Percentiles rank a stretch among this genome's conserved stretches.
Evolutionary conservation across 2,113 vertebrate species (phyloP).

Genomic region (Tringa solitaria): DNA sequence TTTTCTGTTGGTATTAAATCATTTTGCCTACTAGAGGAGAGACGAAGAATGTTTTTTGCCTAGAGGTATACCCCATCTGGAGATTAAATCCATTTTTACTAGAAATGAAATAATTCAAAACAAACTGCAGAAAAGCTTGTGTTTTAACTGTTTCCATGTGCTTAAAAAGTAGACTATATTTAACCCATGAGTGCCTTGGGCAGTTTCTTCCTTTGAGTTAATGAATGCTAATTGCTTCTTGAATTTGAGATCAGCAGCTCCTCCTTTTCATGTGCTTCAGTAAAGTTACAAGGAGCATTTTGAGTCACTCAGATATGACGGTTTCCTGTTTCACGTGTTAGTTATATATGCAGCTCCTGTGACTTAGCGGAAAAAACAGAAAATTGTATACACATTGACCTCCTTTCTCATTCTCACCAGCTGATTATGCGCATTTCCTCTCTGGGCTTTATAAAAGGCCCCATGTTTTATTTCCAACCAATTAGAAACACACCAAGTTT

Average conservation of each 20-base stretch:
- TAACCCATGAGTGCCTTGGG: background rate
- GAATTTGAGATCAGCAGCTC: background rate
- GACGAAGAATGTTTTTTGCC: background rate
- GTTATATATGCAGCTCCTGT: background rate
- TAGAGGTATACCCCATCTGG: background rate
- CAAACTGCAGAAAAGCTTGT: background rate
- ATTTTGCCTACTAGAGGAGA: background rate
- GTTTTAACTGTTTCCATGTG: background rate
- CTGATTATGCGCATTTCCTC: background rate
- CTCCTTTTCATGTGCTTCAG: background rate
- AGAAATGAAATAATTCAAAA: background rate
- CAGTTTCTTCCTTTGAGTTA: background rate
- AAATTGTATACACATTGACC: background rate
- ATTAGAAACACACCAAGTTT: background rate
- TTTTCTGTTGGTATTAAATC: background rate
- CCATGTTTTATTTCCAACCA: background rate
- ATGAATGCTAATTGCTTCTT: constrained; percentile 3
- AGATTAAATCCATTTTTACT: constrained; percentile 32
- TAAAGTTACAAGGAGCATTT: background rate
- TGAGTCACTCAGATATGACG: background rate
- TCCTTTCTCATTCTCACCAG: background rate
- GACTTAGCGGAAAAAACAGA: background rate
- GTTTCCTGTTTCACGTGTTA: background rate
- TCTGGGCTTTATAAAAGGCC: background rate
- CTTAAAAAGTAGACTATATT: background rate